Percentiles rank a stretch among this genome's conserved stretches.
Conservation (phyloP, 2,797 vertebrate genomes). For the Sebastes kiyomatsui region DNA sequence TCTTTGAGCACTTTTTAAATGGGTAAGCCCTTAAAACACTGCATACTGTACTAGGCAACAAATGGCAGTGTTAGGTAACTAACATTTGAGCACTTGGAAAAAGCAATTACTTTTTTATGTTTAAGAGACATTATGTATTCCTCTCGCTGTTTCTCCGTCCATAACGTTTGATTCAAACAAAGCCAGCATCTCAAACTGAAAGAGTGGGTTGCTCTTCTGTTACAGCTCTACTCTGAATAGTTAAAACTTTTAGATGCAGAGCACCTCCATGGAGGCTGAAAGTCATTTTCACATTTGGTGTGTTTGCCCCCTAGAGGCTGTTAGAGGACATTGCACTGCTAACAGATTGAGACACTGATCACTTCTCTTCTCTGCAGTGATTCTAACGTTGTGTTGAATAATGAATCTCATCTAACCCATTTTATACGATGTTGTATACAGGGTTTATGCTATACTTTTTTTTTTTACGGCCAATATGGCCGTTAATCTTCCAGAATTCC, state of each 20-base stretch:
- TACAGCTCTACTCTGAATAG: not conserved
- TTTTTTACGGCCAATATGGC: too few species aligned
- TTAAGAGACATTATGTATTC: not conserved
- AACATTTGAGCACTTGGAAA: not conserved
- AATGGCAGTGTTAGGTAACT: not conserved
- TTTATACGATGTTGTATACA: not conserved
- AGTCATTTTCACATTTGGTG: not conserved
- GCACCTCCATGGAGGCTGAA: not conserved
- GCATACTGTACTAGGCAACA: not conserved
- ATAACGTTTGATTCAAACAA: not conserved
- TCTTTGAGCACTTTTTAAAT: constrained; percentile 98
- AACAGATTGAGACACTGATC: not conserved
- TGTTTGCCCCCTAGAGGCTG: not conserved
- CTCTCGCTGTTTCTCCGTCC: not conserved
- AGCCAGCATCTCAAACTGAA: not conserved
- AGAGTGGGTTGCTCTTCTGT: not conserved
- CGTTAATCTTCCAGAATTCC: too few species aligned
- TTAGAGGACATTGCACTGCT: not conserved
- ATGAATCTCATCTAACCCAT: not conserved
- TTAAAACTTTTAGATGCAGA: not conserved
- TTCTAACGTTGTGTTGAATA: not conserved
- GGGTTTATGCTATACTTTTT: too few species aligned
- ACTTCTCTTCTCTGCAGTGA: not conserved
- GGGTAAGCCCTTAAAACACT: constrained; percentile 87
- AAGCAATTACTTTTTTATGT: not conserved